Percentiles rank a stretch among this genome's conserved stretches.
phyloP scores from a whole-genome alignment of 1,140 invertebrate genomes.

The Heliconius hewitsoni region DNA sequence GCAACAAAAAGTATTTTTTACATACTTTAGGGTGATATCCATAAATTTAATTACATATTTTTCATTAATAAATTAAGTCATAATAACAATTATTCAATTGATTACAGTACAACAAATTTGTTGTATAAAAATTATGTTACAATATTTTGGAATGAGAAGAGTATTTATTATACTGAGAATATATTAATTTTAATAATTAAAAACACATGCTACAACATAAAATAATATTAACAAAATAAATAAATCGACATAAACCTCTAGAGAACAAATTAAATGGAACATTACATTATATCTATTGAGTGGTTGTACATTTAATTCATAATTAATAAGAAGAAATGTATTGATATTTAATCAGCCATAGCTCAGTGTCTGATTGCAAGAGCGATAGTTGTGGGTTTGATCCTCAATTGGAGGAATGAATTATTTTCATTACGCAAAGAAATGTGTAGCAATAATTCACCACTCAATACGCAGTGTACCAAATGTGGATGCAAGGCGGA shows the following conservation, averaged over 20 bases:
- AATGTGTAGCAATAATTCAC: neutral
- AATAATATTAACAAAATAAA: conserved; percentile 64
- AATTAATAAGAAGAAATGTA: neutral
- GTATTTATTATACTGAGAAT: conserved; percentile 26
- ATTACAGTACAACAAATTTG: neutral
- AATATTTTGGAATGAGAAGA: conserved; percentile 34
- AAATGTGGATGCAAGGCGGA: too few relatives aligned
- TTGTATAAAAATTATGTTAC: conserved; percentile 12
- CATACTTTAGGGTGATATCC: too few relatives aligned
- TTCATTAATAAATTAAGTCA: neutral
- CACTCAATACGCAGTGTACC: neutral
- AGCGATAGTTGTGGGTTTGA: too few relatives aligned
- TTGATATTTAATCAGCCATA: neutral
- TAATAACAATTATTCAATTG: neutral
- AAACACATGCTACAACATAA: conserved; percentile 35
- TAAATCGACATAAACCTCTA: conserved; percentile 57
- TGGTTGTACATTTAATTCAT: neutral
- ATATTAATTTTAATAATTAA: conserved; percentile 27
- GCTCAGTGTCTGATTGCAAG: too few relatives aligned
- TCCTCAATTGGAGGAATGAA: too few relatives aligned
- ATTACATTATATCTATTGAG: conserved; percentile 37
- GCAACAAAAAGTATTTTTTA: neutral
- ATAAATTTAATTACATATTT: neutral
- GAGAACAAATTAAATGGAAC: conserved; percentile 49
- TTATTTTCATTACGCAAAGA: too few relatives aligned